A percentile compares a stretch with the other conserved stretches of the same genome.
Evolutionary conservation across 2,113 vertebrate species (phyloP).

Genomic region (Sylvilagus bachmani): DNA sequence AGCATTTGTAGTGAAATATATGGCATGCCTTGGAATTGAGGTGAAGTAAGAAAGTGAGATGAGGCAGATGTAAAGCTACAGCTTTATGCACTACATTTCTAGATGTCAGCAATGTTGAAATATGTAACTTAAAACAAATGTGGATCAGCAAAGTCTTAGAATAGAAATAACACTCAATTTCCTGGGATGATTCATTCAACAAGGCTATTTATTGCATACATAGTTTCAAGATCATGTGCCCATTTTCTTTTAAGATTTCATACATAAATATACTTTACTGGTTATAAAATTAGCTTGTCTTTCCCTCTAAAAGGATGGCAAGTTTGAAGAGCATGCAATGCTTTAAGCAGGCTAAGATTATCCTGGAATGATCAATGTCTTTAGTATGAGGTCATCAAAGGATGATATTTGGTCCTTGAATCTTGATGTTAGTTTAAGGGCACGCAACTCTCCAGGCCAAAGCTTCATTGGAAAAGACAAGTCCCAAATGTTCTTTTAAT

Average conservation of each 20-base stretch:
- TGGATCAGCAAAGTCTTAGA: slow-evolving; percentile 56
- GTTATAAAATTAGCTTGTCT: slow-evolving; percentile 57
- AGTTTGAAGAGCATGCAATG: background rate
- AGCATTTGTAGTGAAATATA: slow-evolving; percentile 56
- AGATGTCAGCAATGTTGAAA: slow-evolving; percentile 65
- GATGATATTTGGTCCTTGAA: background rate
- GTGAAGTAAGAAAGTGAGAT: slow-evolving; percentile 43
- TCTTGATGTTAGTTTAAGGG: background rate
- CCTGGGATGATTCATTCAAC: slow-evolving; percentile 69
- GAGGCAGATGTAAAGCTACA: slow-evolving; percentile 36
- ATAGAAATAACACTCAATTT: slow-evolving; percentile 73
- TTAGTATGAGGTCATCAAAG: slow-evolving; percentile 21
- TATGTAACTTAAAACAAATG: slow-evolving; percentile 60
- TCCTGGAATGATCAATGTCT: background rate
- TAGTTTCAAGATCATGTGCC: slow-evolving; percentile 42
- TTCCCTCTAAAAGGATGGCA: background rate
- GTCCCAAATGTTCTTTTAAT: too few relatives aligned
- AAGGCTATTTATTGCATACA: background rate
- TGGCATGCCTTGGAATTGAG: background rate
- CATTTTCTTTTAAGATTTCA: slow-evolving; percentile 62
- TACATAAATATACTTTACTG: slow-evolving; percentile 63
- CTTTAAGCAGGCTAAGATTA: background rate
- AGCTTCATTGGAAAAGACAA: slow-evolving; percentile 24
- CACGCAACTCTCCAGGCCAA: background rate
- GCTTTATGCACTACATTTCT: slow-evolving; percentile 12